These are phyloP conservation scores for Chironomus riparius DNA, from an alignment of 2,888 invertebrate species.

Conservation along the genomic window DNA sequence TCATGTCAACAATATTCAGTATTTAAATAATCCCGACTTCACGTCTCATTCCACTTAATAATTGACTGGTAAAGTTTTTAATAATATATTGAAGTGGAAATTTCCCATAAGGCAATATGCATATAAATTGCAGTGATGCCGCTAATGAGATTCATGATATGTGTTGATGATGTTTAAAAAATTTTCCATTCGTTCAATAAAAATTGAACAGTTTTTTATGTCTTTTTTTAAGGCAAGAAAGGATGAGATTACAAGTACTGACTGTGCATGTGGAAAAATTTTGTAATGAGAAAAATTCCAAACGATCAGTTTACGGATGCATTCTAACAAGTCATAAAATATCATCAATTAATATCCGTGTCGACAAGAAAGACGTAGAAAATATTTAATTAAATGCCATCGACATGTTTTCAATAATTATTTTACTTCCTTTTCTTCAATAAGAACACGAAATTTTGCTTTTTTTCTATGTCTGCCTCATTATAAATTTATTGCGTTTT, in stretches of 20 bases:
- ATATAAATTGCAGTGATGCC: neutral
- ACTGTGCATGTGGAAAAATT: too few species aligned
- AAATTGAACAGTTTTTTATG: neutral
- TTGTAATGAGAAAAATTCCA: too few species aligned
- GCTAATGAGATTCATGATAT: conserved; percentile 16
- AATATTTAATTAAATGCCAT: too few species aligned
- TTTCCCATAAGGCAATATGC: conserved; percentile 3
- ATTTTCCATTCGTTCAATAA: neutral
- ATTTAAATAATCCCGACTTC: neutral
- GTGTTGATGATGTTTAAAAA: neutral
- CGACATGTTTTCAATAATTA: too few species aligned
- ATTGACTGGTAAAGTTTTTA: neutral
- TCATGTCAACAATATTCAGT: neutral
- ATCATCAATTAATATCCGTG: too few species aligned
- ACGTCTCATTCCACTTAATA: neutral
- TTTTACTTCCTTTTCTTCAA: neutral
- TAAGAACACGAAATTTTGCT: neutral
- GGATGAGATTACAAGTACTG: too few species aligned
- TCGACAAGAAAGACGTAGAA: too few species aligned
- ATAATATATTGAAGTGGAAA: neutral
- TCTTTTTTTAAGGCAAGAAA: neutral
- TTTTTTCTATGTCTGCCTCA: too few species aligned
- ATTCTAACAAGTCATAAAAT: too few species aligned
- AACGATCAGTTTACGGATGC: too few species aligned
- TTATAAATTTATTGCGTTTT: too few species aligned